Evolutionary conservation across 2,113 vertebrate genomes (phyloP), one percentile per base, ranked within the genome.

Genomic region (Callithrix jacchus): DNA sequence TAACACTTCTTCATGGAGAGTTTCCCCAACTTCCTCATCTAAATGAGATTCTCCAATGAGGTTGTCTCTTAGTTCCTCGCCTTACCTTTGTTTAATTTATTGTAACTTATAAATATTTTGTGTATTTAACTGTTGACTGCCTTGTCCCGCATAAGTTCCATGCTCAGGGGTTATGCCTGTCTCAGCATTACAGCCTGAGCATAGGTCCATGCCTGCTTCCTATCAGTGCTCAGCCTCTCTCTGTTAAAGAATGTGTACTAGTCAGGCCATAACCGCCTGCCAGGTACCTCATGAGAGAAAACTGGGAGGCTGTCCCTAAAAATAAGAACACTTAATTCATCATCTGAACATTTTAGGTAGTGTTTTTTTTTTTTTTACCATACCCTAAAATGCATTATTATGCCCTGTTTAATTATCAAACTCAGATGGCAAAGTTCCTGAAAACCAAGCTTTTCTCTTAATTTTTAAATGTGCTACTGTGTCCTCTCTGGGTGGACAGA

Each of bases 361-460:
- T 25, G 20, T 74, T 96, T 52, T 91, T 89, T 76, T 76, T 95
- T 96, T 94, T 96, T 68, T n/a, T 93, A 32, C 20, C 25, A 8
- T 54, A 79, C 23, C n/a, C 45, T 89, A 82, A 92, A 88, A 77
- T 94, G 45, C 91, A 88, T 95, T 70, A 87, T n/a, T 93, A 54
- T 76, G 40, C 45, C 52, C 76, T 94, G 93, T 84, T 37, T 90
- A 92, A 87, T 84, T 93, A 64, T 95, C 91, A 90, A 30, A 37
- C 80, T 87, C 56, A 17, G 47, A 87, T 86, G 77, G 94, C 86
- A 96, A 81, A 73, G 21, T 82, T 88, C 35, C 82, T 88, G 30
- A 89, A 96, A 97, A 85, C 76, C 56, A 94, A 40, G 81, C 58
- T 95, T 37, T 82, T 86, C 77, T 89, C 70, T 91, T 66, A 74